Evolutionary conservation across 2,888 invertebrate species (phyloP).

Genomic region (Melangyna quadrimaculata): DNA sequence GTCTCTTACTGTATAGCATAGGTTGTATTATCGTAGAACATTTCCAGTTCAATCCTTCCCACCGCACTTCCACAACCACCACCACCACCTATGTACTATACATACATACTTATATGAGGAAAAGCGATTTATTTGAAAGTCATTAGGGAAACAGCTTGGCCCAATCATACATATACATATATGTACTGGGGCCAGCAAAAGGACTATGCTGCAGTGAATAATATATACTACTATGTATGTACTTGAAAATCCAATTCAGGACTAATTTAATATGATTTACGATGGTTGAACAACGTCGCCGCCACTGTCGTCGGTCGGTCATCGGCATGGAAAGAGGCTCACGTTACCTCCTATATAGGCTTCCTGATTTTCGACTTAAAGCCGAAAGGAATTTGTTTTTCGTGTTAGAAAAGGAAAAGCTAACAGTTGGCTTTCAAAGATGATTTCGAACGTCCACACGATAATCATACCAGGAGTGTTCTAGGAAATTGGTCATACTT

Average conservation of each 20-base stretch:
- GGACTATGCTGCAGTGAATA: slow-evolving; percentile 48
- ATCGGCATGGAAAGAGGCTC: background rate
- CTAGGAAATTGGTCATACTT: slow-evolving; percentile 26
- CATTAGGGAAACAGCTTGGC: slow-evolving; percentile 60
- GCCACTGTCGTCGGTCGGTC: background rate
- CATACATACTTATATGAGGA: too few relatives aligned
- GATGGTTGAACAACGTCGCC: slow-evolving; percentile 30
- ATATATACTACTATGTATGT: too few relatives aligned
- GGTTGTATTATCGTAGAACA: too few relatives aligned
- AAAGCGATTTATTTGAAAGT: slow-evolving; percentile 69
- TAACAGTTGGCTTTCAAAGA: slow-evolving; percentile 9
- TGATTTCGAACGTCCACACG: background rate
- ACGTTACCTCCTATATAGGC: background rate
- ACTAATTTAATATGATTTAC: slow-evolving; percentile 72
- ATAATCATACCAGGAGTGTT: slow-evolving; percentile 44
- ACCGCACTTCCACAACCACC: background rate
- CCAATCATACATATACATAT: background rate
- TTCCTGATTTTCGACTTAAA: slow-evolving; percentile 5
- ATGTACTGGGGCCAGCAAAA: background rate
- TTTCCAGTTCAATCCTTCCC: background rate
- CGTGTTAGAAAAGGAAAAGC: background rate
- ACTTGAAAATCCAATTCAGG: slow-evolving; percentile 66
- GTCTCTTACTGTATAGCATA: too few relatives aligned
- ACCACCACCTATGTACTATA: background rate
- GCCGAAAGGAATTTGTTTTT: background rate